Evolutionary conservation across 2,888 invertebrate genomes (phyloP), one percentile per base, ranked within the genome.

Genomic region (Tetanocera ferruginea): DNA sequence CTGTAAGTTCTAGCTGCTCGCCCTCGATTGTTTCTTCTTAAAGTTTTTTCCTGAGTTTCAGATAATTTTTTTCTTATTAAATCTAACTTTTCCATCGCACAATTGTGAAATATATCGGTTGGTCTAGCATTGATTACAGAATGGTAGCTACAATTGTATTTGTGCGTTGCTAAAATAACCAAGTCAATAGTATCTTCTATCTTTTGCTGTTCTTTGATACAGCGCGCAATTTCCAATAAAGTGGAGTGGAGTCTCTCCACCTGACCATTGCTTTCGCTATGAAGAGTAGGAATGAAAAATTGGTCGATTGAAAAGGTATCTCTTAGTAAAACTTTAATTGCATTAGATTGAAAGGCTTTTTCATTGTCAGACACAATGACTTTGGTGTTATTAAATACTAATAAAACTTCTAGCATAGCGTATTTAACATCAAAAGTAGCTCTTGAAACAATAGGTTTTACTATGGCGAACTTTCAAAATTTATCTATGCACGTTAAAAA

Each of bases 231-330:
- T 71, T 80, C 80, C 23, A 76, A 5, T 28, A 80, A 73, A 52
- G 76, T 81, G 64, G 77, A 78, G n/a, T 81, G 78, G 23, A 81
- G 62, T 14, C 76, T 43, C n/a, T 80, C 76, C 28, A 80, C 78
- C 51, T 81, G 80, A 5, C 78, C 81, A 57, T 80, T 79, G 23
- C 80, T 79, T 51, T 78, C 76, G 51, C 80, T 82, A 64, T 79
- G 82, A 14, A 78, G 77, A 37, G 79, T 78, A 67, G 81, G 80
- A 25, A 73, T 62, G 28, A 60, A 73, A 49, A 43, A 73, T 49
- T 73, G 76, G 5, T 72, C 28, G 2, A 77, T 76, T 52, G 34
- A 62, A 67, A 77, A 80, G 57, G 72, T 76, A 14, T 80, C 75
- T 66, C 78, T 80, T 4, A 79, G 70, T n/a, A 79, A 31, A 25